Evolutionary conservation across 2,888 invertebrate genomes (phyloP).

Genomic region (Meloe dianella): DNA sequence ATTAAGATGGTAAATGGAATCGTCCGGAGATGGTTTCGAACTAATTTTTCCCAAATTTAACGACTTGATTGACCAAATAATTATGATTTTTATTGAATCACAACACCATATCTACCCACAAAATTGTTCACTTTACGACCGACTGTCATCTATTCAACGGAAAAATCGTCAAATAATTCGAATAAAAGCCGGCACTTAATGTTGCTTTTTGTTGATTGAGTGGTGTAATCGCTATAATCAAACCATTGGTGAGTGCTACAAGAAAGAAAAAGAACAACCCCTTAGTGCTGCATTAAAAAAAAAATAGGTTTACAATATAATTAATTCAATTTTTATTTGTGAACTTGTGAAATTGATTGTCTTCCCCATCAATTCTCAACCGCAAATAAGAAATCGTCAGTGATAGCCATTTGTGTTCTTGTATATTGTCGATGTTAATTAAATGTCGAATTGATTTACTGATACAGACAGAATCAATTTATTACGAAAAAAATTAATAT

Average conservation of each 20-base stretch:
- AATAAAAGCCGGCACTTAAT: not conserved
- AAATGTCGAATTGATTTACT: conserved; percentile 3
- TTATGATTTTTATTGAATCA: not conserved
- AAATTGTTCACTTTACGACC: conserved; percentile 4
- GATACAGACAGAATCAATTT: not conserved
- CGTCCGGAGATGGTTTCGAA: not conserved
- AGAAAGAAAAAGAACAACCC: not conserved
- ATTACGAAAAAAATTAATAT: not conserved
- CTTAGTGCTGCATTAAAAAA: too few relatives aligned
- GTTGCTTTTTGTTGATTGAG: conserved; percentile 5
- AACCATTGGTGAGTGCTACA: not conserved
- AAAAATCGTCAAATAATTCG: not conserved
- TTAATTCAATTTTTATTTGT: too few relatives aligned
- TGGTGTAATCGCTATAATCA: not conserved
- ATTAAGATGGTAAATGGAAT: not conserved
- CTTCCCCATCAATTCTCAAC: not conserved
- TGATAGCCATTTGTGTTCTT: not conserved
- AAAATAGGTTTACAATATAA: too few relatives aligned
- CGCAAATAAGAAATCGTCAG: conserved; percentile 2
- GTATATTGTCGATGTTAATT: not conserved
- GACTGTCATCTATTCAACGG: not conserved
- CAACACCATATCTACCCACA: not conserved
- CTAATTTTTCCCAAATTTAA: not conserved
- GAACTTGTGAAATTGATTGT: not conserved
- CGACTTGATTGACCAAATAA: not conserved